Conservation (phyloP, 2,113 vertebrate species). For the Microcebus lehilahytsara region DNA sequence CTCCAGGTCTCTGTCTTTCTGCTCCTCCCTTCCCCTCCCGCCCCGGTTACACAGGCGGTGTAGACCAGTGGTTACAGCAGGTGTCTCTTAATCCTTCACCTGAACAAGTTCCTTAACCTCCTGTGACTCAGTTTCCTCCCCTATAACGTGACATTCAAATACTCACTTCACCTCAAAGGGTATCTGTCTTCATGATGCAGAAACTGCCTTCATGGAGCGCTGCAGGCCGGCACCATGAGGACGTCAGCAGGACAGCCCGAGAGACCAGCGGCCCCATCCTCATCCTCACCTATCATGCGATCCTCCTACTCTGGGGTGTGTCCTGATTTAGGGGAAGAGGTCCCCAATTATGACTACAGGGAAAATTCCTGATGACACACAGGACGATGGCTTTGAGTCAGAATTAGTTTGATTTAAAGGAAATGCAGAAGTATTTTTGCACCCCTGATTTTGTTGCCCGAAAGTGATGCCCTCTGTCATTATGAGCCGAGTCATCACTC, state of each 20-base stretch:
- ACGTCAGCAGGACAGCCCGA: not conserved
- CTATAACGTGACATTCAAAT: not conserved
- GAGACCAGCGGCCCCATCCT: not conserved
- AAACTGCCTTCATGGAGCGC: not conserved
- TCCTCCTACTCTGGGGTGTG: not conserved
- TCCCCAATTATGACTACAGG: not conserved
- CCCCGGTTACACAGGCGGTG: not conserved
- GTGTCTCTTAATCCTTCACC: not conserved
- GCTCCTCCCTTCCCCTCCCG: not conserved
- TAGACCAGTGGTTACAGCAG: not conserved
- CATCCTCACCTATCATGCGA: too few relatives aligned
- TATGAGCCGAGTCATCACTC: not conserved
- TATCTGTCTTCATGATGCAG: not conserved
- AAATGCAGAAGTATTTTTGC: not conserved
- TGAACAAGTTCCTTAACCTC: not conserved
- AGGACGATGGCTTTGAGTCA: not conserved
- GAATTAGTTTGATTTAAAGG: not conserved
- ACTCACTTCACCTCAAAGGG: not conserved
- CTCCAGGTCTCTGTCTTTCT: not conserved
- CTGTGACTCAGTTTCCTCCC: not conserved
- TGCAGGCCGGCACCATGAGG: rapidly evolving
- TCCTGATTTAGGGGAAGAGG: too few relatives aligned
- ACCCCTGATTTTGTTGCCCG: not conserved
- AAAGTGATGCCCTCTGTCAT: not conserved
- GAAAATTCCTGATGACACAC: not conserved